phyloP scores from a whole-genome alignment of 2,113 vertebrate species.

The Larimichthys crocea region DNA sequence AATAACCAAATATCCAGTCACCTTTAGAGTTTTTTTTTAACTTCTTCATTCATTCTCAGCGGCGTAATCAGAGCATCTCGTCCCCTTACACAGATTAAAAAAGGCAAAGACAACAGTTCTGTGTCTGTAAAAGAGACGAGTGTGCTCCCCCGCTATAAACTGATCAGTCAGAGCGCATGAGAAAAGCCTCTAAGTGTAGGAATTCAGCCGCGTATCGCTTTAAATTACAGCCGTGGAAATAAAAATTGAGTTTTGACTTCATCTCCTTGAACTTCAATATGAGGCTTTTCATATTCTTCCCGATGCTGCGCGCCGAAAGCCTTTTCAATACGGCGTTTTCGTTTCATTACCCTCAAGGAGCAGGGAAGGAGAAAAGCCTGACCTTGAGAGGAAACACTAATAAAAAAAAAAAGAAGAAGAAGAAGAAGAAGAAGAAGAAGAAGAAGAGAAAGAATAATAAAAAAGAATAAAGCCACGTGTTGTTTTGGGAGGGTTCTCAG shows the following conservation, averaged over 20 bases:
- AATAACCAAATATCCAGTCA: constrained; percentile 55
- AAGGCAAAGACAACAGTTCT: constrained; percentile 42
- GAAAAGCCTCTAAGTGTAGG: constrained; percentile 55
- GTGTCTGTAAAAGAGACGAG: constrained; percentile 9
- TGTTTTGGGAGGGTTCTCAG: constrained; percentile 26
- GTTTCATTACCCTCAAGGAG: constrained; percentile 73
- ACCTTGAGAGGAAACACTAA: constrained; percentile 70
- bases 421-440: constrained; percentile 4
- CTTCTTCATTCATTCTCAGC: constrained; percentile 26
- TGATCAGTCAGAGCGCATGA: constrained; percentile 47
- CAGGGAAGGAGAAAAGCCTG: constrained; percentile 60
- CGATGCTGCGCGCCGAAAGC: constrained; percentile 29
- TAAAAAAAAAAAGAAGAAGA: constrained; percentile 25
- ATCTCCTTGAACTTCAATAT: constrained; percentile 71
- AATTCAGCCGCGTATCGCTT: constrained; percentile 49
- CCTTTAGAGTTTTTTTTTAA: constrained; percentile 21
- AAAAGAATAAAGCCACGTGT: constrained; percentile 16
- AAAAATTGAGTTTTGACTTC: constrained; percentile 67
- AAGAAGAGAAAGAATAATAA: not conserved
- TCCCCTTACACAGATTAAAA: constrained; percentile 58
- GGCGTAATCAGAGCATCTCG: constrained; percentile 60
- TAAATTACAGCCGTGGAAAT: constrained; percentile 68
- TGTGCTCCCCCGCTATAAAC: constrained; percentile 40
- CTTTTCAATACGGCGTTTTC: constrained; percentile 60
- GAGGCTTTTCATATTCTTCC: constrained; percentile 64